A percentile compares a stretch with the other conserved stretches of the same genome.
Evolutionary conservation across 1,140 invertebrate genomes (phyloP).

Genomic region (Drosophila sp.): DNA sequence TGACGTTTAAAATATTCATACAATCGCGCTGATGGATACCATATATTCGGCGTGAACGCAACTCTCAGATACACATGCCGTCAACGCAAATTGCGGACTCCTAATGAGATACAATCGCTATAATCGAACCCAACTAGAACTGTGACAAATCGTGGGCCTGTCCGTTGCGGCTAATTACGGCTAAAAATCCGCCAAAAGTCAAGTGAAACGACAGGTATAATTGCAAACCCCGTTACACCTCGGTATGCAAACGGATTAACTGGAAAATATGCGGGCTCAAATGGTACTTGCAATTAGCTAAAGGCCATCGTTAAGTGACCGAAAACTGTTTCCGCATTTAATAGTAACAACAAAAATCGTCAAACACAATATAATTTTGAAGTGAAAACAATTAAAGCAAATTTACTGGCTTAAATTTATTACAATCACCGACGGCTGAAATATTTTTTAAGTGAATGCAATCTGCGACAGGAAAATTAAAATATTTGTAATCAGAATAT

Average conservation of each 20-base stretch:
- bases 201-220: conserved; percentile 48
- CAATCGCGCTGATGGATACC: conserved; percentile 51
- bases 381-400: conserved; percentile 28
- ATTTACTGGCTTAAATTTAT: conserved; percentile 30
- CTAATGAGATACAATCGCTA: conserved; percentile 19
- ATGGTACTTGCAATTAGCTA: conserved; percentile 34
- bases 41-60: conserved; percentile 44
- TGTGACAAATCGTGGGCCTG: conserved; percentile 55
- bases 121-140: conserved; percentile 29
- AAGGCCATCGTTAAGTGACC: conserved; percentile 21
- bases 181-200: conserved; percentile 39
- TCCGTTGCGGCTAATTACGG: conserved; percentile 54
- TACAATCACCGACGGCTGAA: conserved; percentile 56
- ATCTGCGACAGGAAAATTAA: not conserved
- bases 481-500: not conserved
- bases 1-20: conserved; percentile 59
- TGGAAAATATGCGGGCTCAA: conserved; percentile 32
- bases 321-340: conserved; percentile 35
- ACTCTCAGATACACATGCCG: conserved; percentile 33
- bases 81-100: conserved; percentile 7
- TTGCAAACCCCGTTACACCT: conserved; percentile 20
- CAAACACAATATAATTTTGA: conserved; percentile 32
- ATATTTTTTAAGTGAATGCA: conserved; percentile 43
- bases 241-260: conserved; percentile 65
- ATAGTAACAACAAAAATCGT: conserved; percentile 9